phyloP scores from a whole-genome alignment of 2,888 invertebrate genomes.

The Nasonovia ribisnigri region DNA sequence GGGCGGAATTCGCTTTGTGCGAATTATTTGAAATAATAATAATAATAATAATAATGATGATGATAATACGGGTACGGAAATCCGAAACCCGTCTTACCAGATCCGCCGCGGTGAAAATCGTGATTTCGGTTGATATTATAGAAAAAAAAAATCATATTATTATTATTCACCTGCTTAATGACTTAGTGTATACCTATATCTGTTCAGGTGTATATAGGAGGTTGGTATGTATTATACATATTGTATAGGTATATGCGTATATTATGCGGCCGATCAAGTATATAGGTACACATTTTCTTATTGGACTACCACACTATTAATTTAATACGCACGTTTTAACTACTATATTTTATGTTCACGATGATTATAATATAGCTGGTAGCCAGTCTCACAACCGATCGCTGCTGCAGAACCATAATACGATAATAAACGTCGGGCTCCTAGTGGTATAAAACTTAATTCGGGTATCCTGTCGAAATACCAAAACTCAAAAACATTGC shows the following conservation, averaged over 20 bases:
- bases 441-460: neutral
- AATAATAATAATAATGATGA: neutral
- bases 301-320: neutral
- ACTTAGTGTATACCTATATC: no score
- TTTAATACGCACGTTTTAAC: constrained; percentile 23
- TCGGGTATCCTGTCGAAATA: neutral
- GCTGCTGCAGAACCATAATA: neutral
- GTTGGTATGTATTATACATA: neutral
- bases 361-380: neutral
- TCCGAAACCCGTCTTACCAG: constrained; percentile 45
- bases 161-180: constrained; percentile 28
- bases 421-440: neutral
- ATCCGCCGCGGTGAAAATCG: constrained; percentile 45
- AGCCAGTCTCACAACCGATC: neutral
- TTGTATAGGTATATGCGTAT: no score
- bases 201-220: neutral
- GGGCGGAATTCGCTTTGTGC: constrained; percentile 52
- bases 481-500: neutral
- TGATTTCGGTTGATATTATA: neutral
- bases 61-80: neutral
- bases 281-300: neutral
- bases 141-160: constrained; percentile 6
- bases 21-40: neutral
- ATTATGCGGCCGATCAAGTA: neutral
- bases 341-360: neutral